Evolutionary conservation across 2,113 vertebrate genomes (phyloP).

Genomic region (Platycercus adscitus): DNA sequence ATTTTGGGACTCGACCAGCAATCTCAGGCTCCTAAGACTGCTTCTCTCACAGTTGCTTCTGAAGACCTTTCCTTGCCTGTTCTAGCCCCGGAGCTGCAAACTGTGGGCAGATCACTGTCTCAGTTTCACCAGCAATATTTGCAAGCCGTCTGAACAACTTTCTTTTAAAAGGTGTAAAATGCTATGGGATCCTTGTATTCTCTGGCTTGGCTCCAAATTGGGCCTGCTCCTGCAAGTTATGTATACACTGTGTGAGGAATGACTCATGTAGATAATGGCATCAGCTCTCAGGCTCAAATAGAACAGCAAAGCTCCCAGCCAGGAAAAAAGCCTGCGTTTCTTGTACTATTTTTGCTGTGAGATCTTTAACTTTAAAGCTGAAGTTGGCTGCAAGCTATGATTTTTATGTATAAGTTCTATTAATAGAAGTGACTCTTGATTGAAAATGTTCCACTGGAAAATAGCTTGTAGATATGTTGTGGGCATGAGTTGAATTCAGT

Average conservation of each 20-base stretch:
- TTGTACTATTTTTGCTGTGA: not conserved
- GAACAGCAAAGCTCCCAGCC: not conserved
- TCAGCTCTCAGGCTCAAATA: not conserved
- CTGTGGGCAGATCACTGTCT: not conserved
- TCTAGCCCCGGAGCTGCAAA: not conserved
- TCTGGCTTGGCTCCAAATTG: not conserved
- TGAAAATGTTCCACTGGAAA: not conserved
- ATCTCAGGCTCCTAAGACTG: not conserved
- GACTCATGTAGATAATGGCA: not conserved
- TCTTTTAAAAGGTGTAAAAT: not conserved
- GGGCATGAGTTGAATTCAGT: not conserved
- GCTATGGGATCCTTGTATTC: not conserved
- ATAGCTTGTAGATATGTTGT: not conserved
- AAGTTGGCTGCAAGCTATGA: not conserved
- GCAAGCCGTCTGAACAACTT: not conserved
- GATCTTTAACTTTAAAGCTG: not conserved
- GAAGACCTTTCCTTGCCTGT: not conserved
- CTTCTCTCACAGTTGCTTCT: not conserved
- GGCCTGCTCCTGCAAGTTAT: not conserved
- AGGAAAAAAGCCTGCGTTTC: not conserved
- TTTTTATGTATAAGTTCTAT: not conserved
- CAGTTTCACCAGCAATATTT: not conserved
- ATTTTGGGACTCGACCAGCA: not conserved
- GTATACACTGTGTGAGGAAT: not conserved
- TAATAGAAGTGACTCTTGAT: not conserved